A percentile compares a stretch with the other conserved stretches of the same genome.
phyloP scores from a whole-genome alignment of 2,888 invertebrate genomes.

The Diarsia dahlii region DNA sequence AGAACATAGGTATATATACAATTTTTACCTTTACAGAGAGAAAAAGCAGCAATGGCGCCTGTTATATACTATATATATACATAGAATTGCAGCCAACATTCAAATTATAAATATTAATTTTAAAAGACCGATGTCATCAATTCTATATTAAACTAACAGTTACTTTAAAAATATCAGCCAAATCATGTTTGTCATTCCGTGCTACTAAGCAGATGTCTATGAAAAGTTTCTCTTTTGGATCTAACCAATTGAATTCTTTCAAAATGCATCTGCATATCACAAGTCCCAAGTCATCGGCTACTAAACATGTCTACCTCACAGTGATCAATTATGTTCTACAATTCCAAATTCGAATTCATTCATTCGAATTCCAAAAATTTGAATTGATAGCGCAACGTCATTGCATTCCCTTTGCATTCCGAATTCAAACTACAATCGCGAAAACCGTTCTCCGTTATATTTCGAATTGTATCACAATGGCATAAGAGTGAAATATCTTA shows the following conservation, averaged over 20 bases:
- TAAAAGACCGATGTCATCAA: neutral
- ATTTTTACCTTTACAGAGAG: constrained; percentile 3
- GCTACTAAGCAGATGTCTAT: constrained; percentile 58
- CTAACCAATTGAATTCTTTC: constrained; percentile 60
- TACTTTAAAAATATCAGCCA: constrained; percentile 14
- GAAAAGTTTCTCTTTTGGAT: constrained; percentile 45
- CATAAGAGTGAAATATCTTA: constrained; percentile 35
- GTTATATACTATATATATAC: neutral
- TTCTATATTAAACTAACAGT: constrained; percentile 18
- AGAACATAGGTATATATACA: neutral
- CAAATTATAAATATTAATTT: neutral
- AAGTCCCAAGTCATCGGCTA: constrained; percentile 76
- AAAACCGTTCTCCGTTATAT: constrained; percentile 30
- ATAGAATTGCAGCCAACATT: neutral
- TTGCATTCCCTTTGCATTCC: constrained; percentile 73
- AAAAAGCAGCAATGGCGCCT: neutral
- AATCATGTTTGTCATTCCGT: constrained; percentile 15
- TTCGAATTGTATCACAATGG: constrained; percentile 54
- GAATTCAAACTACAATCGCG: constrained; percentile 58
- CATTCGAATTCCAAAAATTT: constrained; percentile 82
- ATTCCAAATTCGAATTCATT: constrained; percentile 79
- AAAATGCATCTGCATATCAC: constrained; percentile 69
- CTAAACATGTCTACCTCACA: constrained; percentile 66
- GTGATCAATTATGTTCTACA: constrained; percentile 66
- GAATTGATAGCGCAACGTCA: constrained; percentile 84